A percentile compares a stretch with the other conserved stretches of the same genome.
Evolutionary conservation across 2,888 invertebrate genomes (phyloP).

Genomic region (Napeogenes inachia): DNA sequence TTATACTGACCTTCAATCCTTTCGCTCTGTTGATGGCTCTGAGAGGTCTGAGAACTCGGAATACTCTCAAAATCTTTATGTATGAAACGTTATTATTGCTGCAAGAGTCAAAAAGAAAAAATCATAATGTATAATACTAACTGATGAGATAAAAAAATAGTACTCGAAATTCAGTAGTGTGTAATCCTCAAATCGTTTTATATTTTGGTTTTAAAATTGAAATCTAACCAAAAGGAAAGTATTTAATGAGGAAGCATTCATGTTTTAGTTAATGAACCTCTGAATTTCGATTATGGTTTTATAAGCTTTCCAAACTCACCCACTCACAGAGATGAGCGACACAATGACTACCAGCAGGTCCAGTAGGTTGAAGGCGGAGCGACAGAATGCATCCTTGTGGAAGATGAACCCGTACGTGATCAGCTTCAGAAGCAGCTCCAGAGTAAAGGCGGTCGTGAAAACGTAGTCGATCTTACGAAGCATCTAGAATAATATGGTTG

Average conservation of each 20-base stretch:
- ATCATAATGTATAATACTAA: constrained; percentile 15
- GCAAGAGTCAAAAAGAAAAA: constrained; percentile 24
- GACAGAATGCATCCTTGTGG: constrained; percentile 98
- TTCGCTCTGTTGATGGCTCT: constrained; percentile 99
- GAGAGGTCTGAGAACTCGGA: constrained; percentile 96
- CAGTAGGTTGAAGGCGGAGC: constrained; percentile 97
- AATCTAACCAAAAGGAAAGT: too few species aligned
- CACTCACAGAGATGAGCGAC: constrained; percentile 94
- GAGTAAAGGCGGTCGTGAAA: constrained; percentile 97
- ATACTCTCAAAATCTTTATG: constrained; percentile 98
- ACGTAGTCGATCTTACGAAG: constrained; percentile 96
- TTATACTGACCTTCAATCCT: constrained; percentile 93
- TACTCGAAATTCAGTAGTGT: too few species aligned
- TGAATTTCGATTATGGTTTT: background rate
- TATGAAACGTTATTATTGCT: constrained; percentile 91
- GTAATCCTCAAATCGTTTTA: too few species aligned
- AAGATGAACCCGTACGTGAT: constrained; percentile 97
- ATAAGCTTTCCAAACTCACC: constrained; percentile 49
- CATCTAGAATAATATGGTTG: constrained; percentile 77
- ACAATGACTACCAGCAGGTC: constrained; percentile 98
- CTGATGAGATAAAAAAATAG: too few species aligned
- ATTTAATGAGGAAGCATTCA: too few species aligned
- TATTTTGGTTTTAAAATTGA: too few species aligned
- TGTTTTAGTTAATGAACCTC: too few species aligned
- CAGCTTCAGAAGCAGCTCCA: constrained; percentile 96